Conservation (phyloP, 2,888 invertebrate genomes). For the Ectemnius lituratus region DNA sequence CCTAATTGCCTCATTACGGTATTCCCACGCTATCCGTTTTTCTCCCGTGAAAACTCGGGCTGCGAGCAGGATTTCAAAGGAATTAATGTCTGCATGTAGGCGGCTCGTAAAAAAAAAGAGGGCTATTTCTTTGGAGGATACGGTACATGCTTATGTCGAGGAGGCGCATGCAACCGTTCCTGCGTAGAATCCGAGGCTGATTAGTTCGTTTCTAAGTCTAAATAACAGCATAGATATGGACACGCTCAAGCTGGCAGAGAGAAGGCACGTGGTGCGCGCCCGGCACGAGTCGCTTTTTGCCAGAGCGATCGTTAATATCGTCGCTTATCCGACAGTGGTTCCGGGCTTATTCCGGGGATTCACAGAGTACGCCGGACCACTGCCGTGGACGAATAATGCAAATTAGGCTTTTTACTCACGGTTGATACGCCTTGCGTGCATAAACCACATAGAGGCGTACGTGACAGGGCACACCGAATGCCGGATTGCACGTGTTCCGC, state of each 20-base stretch:
- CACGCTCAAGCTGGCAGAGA: constrained; percentile 23
- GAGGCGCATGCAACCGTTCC: neutral
- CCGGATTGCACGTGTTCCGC: constrained; percentile 28
- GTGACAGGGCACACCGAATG: constrained; percentile 39
- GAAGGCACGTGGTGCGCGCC: constrained; percentile 24
- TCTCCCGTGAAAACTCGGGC: neutral
- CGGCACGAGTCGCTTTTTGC: constrained; percentile 46
- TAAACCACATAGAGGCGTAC: constrained; percentile 21
- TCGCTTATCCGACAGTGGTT: constrained; percentile 53
- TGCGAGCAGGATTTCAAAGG: neutral
- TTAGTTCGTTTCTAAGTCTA: constrained; percentile 46
- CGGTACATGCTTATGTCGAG: constrained; percentile 11
- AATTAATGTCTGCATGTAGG: neutral
- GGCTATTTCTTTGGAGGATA: constrained; percentile 34
- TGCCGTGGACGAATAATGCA: constrained; percentile 52
- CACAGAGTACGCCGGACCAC: constrained; percentile 15
- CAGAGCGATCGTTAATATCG: constrained; percentile 57
- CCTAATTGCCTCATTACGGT: neutral
- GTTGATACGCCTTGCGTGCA: neutral
- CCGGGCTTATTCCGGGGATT: constrained; percentile 45
- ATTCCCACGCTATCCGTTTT: neutral
- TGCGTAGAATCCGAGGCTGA: constrained; percentile 41
- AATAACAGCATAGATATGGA: constrained; percentile 51
- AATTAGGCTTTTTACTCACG: constrained; percentile 49
- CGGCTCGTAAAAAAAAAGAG: neutral